Conservation (phyloP, 2,888 invertebrate genomes). For the Ferrisia virgata region DNA sequence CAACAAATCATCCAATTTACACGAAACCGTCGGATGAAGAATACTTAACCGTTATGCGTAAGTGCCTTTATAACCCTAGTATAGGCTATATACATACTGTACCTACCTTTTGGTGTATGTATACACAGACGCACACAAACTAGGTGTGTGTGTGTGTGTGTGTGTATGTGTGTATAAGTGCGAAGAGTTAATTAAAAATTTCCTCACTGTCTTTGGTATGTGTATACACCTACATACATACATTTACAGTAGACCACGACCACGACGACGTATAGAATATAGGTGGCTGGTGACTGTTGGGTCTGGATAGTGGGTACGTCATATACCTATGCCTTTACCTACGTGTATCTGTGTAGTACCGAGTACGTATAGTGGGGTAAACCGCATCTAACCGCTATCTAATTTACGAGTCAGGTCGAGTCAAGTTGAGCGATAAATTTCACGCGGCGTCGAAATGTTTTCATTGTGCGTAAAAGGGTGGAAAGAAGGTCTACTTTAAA, state of each 20-base stretch:
- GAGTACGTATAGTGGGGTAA: not conserved
- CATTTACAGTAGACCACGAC: no score
- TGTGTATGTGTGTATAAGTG: not conserved
- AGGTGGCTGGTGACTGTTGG: no score
- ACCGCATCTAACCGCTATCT: not conserved
- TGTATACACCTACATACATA: not conserved
- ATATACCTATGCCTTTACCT: not conserved
- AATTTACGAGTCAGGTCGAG: not conserved
- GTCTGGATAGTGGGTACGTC: no score
- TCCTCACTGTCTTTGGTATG: not conserved
- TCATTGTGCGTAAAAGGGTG: not conserved
- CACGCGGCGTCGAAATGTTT: not conserved
- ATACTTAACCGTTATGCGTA: constrained; percentile 76
- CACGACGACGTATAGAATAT: no score
- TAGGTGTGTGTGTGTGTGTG: no score
- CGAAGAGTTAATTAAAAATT: not conserved
- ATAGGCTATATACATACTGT: not conserved
- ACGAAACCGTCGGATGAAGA: constrained; percentile 75
- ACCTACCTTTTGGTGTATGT: no score
- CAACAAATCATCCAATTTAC: constrained; percentile 76
- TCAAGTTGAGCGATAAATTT: not conserved
- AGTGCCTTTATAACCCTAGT: constrained; percentile 53
- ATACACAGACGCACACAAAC: no score
- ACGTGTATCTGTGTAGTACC: not conserved
- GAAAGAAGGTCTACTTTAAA: no score